Evolutionary conservation across 2,797 vertebrate species (phyloP).

Genomic region (Momotus momota): DNA sequence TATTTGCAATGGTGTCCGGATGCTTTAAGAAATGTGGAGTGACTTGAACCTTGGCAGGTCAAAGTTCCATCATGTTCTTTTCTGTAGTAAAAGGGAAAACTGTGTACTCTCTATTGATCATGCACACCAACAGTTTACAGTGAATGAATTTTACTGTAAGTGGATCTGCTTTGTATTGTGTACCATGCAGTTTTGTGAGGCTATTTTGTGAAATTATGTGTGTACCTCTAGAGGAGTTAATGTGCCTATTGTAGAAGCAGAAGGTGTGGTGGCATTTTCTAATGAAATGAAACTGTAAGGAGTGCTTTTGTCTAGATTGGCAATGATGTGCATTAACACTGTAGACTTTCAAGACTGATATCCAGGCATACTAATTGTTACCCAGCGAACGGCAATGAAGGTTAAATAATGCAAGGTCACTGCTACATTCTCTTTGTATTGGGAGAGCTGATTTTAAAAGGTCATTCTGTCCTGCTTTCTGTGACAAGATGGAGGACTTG

Average conservation of each 20-base stretch:
- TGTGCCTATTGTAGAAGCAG: not conserved
- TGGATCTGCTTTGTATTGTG: not conserved
- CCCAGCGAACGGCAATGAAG: not conserved
- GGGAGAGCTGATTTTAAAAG: slow-evolving; percentile 31
- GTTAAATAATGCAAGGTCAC: slow-evolving; percentile 1
- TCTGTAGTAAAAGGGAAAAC: not conserved
- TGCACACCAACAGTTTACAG: not conserved
- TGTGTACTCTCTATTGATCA: not conserved
- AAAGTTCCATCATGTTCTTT: not conserved
- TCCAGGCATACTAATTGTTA: not conserved
- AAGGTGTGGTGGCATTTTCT: not conserved
- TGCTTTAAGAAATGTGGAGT: not conserved
- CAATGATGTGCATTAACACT: not conserved
- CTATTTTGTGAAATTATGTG: not conserved
- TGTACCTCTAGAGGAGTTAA: not conserved
- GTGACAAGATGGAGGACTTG: not conserved
- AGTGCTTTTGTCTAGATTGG: not conserved
- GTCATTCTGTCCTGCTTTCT: not conserved
- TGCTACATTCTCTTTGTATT: not conserved
- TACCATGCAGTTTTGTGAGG: not conserved
- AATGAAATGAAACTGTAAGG: not conserved
- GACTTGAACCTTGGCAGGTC: not conserved
- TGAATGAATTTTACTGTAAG: not conserved
- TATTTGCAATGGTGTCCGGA: not conserved
- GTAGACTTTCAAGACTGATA: not conserved